Conservation (phyloP, 1,140 invertebrate genomes). For the Arctopsyche grandis region DNA sequence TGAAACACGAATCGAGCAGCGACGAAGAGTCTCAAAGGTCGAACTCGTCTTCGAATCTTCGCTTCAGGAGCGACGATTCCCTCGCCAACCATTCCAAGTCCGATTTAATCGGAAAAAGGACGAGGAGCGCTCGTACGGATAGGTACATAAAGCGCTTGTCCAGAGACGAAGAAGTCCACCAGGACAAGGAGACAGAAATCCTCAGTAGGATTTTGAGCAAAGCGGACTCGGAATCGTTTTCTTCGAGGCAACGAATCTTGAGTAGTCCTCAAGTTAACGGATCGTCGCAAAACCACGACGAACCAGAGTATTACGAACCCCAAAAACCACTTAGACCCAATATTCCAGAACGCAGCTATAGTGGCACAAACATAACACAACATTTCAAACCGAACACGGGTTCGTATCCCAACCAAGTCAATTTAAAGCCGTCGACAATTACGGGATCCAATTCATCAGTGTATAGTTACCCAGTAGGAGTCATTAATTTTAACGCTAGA, state of each 20-base stretch:
- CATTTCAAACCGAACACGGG: conserved; percentile 56
- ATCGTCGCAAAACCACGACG: conserved; percentile 35
- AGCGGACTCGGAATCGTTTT: conserved; percentile 65
- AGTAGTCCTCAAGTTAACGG: conserved; percentile 55
- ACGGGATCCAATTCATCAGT: conserved; percentile 66
- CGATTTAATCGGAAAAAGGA: conserved; percentile 65
- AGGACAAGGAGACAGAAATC: conserved; percentile 69
- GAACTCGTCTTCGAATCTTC: conserved; percentile 71
- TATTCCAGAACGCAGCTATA: conserved; percentile 57
- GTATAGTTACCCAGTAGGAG: conserved; percentile 64
- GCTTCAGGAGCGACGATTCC: conserved; percentile 75
- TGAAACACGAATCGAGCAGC: conserved; percentile 74
- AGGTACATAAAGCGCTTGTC: conserved; percentile 80
- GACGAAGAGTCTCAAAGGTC: conserved; percentile 77
- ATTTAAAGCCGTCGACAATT: conserved; percentile 58
- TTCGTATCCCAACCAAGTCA: conserved; percentile 25
- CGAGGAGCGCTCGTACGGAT: conserved; percentile 78
- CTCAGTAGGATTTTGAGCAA: conserved; percentile 65
- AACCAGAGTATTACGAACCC: conserved; percentile 51
- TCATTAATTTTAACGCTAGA: conserved; percentile 66
- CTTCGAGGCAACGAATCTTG: conserved; percentile 57
- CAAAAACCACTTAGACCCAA: conserved; percentile 33
- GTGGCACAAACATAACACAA: conserved; percentile 57
- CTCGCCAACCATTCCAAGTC: conserved; percentile 67
- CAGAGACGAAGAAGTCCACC: conserved; percentile 72